A percentile compares a stretch with the other conserved stretches of the same genome.
Conservation (phyloP, 92 coral and sea anemone species). For the Phenganax subtilis region DNA sequence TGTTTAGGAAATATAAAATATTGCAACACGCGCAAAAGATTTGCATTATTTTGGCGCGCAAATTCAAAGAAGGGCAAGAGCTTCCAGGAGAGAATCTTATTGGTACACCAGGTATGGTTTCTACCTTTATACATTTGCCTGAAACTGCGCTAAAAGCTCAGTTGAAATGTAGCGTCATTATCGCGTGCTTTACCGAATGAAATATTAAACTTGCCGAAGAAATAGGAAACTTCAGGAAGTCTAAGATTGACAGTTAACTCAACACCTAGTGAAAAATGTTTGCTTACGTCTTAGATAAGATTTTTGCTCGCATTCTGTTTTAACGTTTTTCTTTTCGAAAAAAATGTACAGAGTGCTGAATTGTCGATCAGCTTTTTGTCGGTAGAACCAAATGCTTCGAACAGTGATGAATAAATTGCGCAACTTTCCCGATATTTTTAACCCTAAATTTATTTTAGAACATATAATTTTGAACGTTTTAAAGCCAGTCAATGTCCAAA, state of each 20-base stretch:
- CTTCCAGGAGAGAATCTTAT: neutral
- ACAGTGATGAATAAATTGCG: neutral
- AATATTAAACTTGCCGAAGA: no score
- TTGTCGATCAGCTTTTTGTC: neutral
- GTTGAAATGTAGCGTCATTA: no score
- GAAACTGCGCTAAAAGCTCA: no score
- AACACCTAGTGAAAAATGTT: no score
- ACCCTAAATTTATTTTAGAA: neutral
- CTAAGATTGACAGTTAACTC: no score
- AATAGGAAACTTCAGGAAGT: no score
- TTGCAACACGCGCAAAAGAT: neutral
- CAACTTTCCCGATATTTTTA: neutral
- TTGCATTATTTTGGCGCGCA: slow-evolving; percentile 20
- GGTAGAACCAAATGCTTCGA: neutral
- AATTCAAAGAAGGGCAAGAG: slow-evolving; percentile 8
- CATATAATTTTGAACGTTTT: neutral
- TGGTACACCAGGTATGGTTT: neutral
- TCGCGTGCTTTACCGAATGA: no score
- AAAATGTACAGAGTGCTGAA: slow-evolving; percentile 1
- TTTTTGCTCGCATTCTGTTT: neutral
- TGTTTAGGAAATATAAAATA: neutral
- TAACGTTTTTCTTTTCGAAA: neutral
- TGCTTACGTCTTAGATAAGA: no score
- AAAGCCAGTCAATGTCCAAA: slow-evolving; percentile 2
- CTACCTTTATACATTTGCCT: no score